Evolutionary conservation across 2,797 vertebrate species (phyloP), one percentile per base, ranked within the genome.

Genomic region (Aplochiton taeniatus): DNA sequence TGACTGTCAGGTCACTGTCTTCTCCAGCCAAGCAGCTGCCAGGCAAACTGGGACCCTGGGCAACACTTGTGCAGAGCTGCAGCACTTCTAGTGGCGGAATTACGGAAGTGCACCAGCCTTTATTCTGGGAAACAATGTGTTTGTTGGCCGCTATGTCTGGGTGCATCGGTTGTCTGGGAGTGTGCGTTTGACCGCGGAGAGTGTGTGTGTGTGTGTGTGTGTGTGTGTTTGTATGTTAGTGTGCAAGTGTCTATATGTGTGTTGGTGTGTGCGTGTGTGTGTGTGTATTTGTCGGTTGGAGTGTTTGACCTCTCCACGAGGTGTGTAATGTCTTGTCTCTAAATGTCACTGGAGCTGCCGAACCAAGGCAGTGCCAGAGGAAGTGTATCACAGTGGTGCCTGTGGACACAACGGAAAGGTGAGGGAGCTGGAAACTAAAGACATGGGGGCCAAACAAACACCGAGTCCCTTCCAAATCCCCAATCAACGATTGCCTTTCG

Each of bases 11-110:
- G 18, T 19, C 12, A 17, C 18, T 12, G 17, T 54, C 17, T 6
- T 19, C 20, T 19, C 11, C 51, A 10, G 42, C 44, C 16, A 43
- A 9, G 4, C 56, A 16, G 16, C 42, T 18, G 10, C 18, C 41
- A 42, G 31, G 11, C 31, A 58, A 41, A 9, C 31, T 31, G 54
- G 20, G 19, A 56, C 1, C 0, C 60, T 69, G 58, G 17, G 41
- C 54, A 63, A 16, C 42, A 68, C 83, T 63, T 84, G 18, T 83
- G 85, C 81, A 81, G 85, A 88, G 85, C 87, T 79, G 81, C 84
- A 88, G 88, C 87, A 49, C 87, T 65, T 82, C 89, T 78, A 83
- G 83, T 87, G 90, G 86, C 63, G 46, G 57, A 68, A 57, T 69
- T 17, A 9, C 5, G 43, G 66, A 82, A 56, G 5, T 52, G 16